Conservation (phyloP, 1,140 invertebrate genomes). For the Cherax quadricarinatus region DNA sequence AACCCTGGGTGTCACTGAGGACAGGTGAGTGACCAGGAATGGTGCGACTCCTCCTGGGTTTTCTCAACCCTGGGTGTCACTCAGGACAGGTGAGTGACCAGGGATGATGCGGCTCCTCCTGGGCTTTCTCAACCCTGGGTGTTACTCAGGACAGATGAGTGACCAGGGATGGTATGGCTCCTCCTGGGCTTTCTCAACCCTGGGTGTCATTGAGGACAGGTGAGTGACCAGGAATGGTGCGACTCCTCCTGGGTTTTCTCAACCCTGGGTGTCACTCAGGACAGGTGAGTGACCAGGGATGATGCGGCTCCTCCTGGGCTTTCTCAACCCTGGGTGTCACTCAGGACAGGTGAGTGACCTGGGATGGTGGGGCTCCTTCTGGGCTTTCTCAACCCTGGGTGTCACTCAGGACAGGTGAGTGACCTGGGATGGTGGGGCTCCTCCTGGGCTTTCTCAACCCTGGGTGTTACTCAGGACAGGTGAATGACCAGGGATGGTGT, state of each 20-base stretch:
- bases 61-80: constrained; percentile 88
- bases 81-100: constrained; percentile 86
- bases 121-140: constrained; percentile 91
- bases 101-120: constrained; percentile 92
- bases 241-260: too few relatives aligned
- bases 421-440: constrained; percentile 94
- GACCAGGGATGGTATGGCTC: constrained; percentile 94
- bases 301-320: too few relatives aligned
- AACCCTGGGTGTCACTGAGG: constrained; percentile 84
- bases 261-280: too few relatives aligned
- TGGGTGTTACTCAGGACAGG: constrained; percentile 82
- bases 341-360: constrained; percentile 93
- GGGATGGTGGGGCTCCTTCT: constrained; percentile 92
- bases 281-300: too few relatives aligned
- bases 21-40: constrained; percentile 89
- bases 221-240: too few relatives aligned
- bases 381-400: constrained; percentile 91
- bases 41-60: constrained; percentile 94
- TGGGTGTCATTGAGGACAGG: constrained; percentile 82
- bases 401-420: constrained; percentile 83
- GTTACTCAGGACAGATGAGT: constrained; percentile 82
- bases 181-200: constrained; percentile 94
- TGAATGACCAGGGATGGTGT: constrained; percentile 93
- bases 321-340: too few relatives aligned
- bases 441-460: constrained; percentile 94